Evolutionary conservation across 2,888 invertebrate genomes (phyloP), one percentile per base, ranked within the genome.

Genomic region (Orthonevra nobilis): DNA sequence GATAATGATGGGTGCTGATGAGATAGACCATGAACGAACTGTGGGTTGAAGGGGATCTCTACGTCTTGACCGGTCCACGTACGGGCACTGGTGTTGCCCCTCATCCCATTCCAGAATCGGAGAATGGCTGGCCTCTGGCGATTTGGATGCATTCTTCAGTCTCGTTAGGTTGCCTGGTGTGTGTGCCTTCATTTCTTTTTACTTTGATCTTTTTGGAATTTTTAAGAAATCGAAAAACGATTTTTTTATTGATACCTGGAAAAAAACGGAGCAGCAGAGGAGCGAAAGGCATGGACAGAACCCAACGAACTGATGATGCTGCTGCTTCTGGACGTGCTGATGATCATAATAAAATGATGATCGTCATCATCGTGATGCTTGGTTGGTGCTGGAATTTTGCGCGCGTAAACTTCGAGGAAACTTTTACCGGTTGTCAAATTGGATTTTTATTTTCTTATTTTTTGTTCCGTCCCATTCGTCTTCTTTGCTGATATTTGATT

Each of bases 171-270:
- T 20, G 70, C 44, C 58, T 75, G 70, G 58, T 56, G 48, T 72
- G 58, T 66, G 40, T 20, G 50, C 34, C 12, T 38, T 56, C 10
- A 15, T 3, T 50, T 32, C 4, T 19, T 69, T 30, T 23, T 26
- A 40, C 52, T 10, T 54, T 40, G 34, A 50, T 66, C 54, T 73
- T 61, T n/a, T 68, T 56, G 73, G 79, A 79, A 73, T 73, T 66
- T 68, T 73, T 54, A 60, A 68, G 73, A 79, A 73, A 73, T 73
- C 79, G 79, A 79, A 79, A 79, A 79, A 73, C 79, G 66, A 79
- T 79, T 79, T 79, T n/a, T 73, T 73, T 79, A 79, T 79, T 79
- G 73, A 79, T 79, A 66, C 72, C 60, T 66, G 66, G 72, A 63
- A 69, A 56, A 23, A 42, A n/a, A n/a, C 23, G 58, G 14, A 12